These are phyloP conservation scores for Hipposideros armiger DNA, from an alignment of 2,113 vertebrate genomes.

Conservation along the genomic window DNA sequence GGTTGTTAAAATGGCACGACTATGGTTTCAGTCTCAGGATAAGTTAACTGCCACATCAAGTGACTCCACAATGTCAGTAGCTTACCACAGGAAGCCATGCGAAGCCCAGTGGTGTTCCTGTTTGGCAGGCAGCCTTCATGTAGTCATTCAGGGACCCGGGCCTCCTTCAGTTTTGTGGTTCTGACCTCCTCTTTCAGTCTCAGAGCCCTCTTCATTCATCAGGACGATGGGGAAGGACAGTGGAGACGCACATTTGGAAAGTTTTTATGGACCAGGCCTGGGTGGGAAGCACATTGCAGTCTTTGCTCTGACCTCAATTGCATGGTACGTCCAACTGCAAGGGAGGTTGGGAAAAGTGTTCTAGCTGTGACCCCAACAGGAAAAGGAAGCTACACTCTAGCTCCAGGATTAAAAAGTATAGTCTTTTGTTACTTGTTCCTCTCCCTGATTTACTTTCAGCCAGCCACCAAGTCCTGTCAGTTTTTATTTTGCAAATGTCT, in stretches of 20 bases:
- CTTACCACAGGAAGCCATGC: not conserved
- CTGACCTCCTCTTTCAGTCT: not conserved
- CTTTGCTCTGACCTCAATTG: not conserved
- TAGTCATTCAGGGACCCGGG: not conserved
- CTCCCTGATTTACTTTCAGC: not conserved
- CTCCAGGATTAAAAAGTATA: not conserved
- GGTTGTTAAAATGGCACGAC: not conserved
- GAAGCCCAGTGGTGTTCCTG: not conserved
- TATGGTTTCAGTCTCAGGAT: not conserved
- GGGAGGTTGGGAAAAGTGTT: not conserved
- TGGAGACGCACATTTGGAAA: not conserved
- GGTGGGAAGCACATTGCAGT: not conserved
- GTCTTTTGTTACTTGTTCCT: not conserved
- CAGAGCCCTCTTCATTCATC: not conserved
- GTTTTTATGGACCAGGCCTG: not conserved
- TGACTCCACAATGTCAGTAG: not conserved
- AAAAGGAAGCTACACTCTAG: not conserved
- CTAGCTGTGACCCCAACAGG: not conserved
- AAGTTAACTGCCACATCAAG: not conserved
- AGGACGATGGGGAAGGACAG: not conserved
- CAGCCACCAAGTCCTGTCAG: not conserved
- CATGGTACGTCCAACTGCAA: not conserved
- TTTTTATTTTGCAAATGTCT: not conserved
- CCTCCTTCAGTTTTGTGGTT: not conserved
- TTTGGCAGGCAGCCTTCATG: not conserved